Conservation (phyloP, 2,113 vertebrate genomes). For the Podarcis raffonei region DNA sequence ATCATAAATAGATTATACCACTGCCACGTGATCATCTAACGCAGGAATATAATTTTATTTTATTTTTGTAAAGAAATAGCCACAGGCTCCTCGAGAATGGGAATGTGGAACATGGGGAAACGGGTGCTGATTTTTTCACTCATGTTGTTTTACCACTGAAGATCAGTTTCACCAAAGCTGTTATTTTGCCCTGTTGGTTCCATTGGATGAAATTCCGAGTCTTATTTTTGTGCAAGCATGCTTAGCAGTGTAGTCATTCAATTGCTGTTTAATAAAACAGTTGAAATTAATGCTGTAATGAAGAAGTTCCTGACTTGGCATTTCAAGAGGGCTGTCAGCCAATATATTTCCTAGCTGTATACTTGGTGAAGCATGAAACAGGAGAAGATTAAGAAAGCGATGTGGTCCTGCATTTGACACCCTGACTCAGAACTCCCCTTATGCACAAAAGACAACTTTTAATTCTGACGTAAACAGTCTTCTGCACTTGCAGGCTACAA, state of each 20-base stretch:
- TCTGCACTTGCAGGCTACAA: neutral
- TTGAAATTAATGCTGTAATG: neutral
- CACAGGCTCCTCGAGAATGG: too few species aligned
- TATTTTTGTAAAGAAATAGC: neutral
- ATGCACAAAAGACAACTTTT: neutral
- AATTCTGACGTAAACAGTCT: neutral
- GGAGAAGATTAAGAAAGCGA: neutral
- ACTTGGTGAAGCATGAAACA: conserved; percentile 4
- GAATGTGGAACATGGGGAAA: neutral
- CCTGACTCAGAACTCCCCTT: neutral
- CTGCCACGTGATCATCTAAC: neutral
- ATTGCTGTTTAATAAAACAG: neutral
- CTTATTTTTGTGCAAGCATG: neutral
- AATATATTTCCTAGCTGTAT: neutral
- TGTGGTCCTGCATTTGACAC: neutral
- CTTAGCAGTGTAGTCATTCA: neutral
- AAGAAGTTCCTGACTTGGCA: conserved; percentile 3
- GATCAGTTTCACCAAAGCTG: neutral
- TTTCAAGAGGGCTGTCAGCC: neutral
- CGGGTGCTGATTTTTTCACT: neutral
- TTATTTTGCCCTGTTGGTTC: neutral
- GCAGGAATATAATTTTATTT: neutral
- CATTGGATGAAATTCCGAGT: neutral
- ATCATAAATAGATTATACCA: neutral
- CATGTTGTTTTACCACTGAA: neutral